phyloP scores from a whole-genome alignment of 2,888 invertebrate species.

The Cryptocephalus primarius region DNA sequence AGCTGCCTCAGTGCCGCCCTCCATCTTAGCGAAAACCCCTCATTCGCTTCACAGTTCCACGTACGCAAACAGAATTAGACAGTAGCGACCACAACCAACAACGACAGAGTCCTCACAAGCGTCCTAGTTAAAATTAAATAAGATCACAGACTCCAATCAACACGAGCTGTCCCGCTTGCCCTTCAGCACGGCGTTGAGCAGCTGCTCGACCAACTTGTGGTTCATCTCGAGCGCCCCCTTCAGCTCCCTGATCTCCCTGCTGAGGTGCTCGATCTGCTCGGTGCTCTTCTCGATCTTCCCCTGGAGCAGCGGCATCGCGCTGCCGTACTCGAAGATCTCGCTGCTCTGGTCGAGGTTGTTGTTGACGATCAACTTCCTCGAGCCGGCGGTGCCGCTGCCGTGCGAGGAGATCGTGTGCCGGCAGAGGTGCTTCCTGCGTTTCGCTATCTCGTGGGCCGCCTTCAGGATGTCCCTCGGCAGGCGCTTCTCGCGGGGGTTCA shows the following conservation, averaged over 20 bases:
- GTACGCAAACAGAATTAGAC: too few species aligned
- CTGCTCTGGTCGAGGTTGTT: conserved; percentile 41
- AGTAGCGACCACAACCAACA: too few species aligned
- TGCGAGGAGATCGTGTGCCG: conserved; percentile 54
- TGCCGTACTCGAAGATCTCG: conserved; percentile 33
- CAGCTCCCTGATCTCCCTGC: conserved; percentile 57
- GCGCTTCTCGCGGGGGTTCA: conserved; percentile 73
- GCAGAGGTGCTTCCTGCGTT: conserved; percentile 59
- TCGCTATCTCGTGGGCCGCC: conserved; percentile 72
- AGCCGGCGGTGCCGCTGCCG: conserved; percentile 51
- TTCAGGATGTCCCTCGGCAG: conserved; percentile 69
- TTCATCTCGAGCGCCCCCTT: conserved; percentile 16
- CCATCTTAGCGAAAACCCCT: too few species aligned
- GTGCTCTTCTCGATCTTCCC: conserved; percentile 56
- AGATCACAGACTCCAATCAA: conserved; percentile 8
- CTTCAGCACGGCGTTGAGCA: conserved; percentile 25
- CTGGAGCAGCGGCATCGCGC: conserved; percentile 47
- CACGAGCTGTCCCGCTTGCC: conserved; percentile 14
- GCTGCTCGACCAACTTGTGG: conserved; percentile 29
- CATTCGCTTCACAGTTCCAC: too few species aligned
- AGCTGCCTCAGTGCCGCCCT: too few species aligned
- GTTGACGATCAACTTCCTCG: conserved; percentile 51
- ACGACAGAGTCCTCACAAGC: too few species aligned
- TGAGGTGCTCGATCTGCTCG: conserved; percentile 54
- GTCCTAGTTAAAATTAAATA: neutral